phyloP scores from a whole-genome alignment of 2,113 vertebrate species.

The Neodontobutis hainanensis region DNA sequence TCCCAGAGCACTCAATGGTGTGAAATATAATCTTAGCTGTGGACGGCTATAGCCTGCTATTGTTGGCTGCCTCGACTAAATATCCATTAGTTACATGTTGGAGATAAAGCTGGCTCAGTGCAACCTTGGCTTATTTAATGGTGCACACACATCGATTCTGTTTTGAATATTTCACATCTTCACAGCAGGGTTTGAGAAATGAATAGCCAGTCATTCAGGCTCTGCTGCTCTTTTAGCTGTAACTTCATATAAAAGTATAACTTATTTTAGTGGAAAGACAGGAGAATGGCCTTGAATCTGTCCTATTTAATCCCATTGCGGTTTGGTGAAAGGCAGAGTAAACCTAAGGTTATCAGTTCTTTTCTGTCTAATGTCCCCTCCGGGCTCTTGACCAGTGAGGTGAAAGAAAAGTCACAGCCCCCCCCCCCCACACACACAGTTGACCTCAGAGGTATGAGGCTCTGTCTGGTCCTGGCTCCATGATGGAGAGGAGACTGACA shows the following conservation, averaged over 20 bases:
- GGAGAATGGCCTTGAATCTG: conserved; percentile 45
- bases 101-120: conserved; percentile 38
- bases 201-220: background rate
- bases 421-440: too few species aligned
- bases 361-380: conserved; percentile 15
- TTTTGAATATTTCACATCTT: conserved; percentile 10
- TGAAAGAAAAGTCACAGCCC: conserved; percentile 33
- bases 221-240: background rate
- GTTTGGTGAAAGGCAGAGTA: conserved; percentile 30
- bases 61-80: conserved; percentile 49
- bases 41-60: conserved; percentile 23
- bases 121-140: conserved; percentile 38
- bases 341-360: background rate
- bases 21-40: conserved; percentile 38
- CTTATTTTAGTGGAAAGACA: background rate
- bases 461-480: conserved; percentile 5
- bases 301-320: conserved; percentile 48
- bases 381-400: conserved; percentile 27
- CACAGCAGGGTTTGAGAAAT: background rate
- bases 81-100: conserved; percentile 63
- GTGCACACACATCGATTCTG: conserved; percentile 31
- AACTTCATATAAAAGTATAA: conserved; percentile 15
- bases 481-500: conserved; percentile 38
- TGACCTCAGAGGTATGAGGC: conserved; percentile 4
- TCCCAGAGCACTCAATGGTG: conserved; percentile 42